phyloP scores from a whole-genome alignment of 2,888 invertebrate species.

The Lasioglossum malachurum region DNA sequence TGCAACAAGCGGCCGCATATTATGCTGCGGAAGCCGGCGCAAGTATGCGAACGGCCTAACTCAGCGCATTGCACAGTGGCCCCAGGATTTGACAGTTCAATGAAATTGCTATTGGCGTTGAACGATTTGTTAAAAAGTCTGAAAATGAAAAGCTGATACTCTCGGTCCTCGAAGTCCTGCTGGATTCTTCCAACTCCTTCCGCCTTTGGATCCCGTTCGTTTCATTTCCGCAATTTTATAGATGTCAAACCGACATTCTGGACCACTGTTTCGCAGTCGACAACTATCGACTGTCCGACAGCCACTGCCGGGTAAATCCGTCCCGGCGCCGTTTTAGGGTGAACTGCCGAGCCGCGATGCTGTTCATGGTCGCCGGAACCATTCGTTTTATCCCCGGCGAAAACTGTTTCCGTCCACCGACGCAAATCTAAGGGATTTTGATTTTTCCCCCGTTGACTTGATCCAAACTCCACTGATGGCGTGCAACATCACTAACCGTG shows the following conservation, averaged over 20 bases:
- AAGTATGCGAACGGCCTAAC: neutral
- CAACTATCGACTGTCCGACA: slow-evolving; percentile 27
- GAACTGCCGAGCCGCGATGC: neutral
- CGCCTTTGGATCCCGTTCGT: too few relatives aligned
- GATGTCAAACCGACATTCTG: too few relatives aligned
- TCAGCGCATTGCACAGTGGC: neutral
- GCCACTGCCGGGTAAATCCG: slow-evolving; percentile 28
- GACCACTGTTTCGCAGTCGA: slow-evolving; percentile 4
- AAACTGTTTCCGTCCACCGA: slow-evolving; percentile 15
- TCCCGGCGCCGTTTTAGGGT: slow-evolving; percentile 25
- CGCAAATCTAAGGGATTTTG: neutral
- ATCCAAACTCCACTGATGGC: too few relatives aligned
- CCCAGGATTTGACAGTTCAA: neutral
- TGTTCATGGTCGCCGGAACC: slow-evolving; percentile 39
- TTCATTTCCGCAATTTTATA: too few relatives aligned
- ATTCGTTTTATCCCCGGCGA: slow-evolving; percentile 25
- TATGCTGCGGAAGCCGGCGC: neutral
- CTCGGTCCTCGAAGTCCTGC: too few relatives aligned
- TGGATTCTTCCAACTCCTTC: too few relatives aligned
- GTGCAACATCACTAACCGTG: too few relatives aligned
- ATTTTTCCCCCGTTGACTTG: neutral
- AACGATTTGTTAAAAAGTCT: too few relatives aligned
- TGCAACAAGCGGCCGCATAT: slow-evolving; percentile 33
- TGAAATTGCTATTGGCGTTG: too few relatives aligned
- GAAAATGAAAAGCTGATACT: too few relatives aligned